phyloP scores from a whole-genome alignment of 2,888 invertebrate species.

The Loripinus fragilis region DNA sequence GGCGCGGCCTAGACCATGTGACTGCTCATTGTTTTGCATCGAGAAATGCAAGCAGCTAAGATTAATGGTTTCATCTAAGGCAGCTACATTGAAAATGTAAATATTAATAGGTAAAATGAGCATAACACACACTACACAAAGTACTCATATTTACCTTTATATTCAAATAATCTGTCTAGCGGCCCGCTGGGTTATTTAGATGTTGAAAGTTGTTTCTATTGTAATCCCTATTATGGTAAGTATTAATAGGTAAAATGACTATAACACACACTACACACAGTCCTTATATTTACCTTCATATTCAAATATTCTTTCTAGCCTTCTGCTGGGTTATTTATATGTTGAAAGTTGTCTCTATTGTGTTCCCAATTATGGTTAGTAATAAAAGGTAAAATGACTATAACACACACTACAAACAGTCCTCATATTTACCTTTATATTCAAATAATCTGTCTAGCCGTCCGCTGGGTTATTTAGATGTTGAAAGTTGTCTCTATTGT shows the following conservation, averaged over 20 bases:
- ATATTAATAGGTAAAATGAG: too few species aligned
- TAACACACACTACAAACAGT: too few species aligned
- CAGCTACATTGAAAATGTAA: too few species aligned
- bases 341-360: constrained; percentile 95
- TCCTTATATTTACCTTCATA: constrained; percentile 84
- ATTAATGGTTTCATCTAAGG: too few species aligned
- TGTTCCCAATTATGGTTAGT: constrained; percentile 96
- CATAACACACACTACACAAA: too few species aligned
- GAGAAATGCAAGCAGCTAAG: too few species aligned
- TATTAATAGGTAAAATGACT: too few species aligned
- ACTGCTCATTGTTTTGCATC: too few species aligned
- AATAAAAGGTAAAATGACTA: too few species aligned
- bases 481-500: constrained; percentile 96
- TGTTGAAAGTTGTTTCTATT: constrained; percentile 95
- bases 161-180: constrained; percentile 83
- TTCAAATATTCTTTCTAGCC: constrained; percentile 83
- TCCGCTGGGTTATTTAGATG: constrained; percentile 86
- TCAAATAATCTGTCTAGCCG: constrained; percentile 82
- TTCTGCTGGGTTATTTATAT: constrained; percentile 86
- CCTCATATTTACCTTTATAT: constrained; percentile 84
- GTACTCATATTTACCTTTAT: constrained; percentile 85
- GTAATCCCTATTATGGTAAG: constrained; percentile 96
- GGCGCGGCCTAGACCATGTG: too few species aligned
- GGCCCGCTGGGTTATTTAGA: constrained; percentile 85
- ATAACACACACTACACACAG: too few species aligned